Base-by-base conservation (phyloP, 2,113 vertebrate genomes). In the Rutilus rutilus region DNA sequence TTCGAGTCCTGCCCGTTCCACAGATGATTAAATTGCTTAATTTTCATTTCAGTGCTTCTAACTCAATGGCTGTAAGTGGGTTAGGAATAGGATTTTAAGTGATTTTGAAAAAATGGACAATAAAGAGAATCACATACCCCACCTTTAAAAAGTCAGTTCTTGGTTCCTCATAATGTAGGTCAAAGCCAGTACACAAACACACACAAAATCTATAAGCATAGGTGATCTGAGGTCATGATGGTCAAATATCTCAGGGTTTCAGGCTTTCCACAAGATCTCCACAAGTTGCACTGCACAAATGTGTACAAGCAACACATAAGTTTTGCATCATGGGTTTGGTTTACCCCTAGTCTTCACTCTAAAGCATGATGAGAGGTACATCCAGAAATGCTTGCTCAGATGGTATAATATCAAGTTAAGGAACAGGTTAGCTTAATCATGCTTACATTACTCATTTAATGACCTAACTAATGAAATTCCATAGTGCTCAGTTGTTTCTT, bases 311-410 rank as follows among this genome's bases (percentile, higher is more conserved):
- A 57, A 27, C 50, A 77, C 27, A 76, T 30, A 8, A 12, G 3
- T 52, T 71, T 81, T 89, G 59, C 80, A 89, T 89, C 88, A 89
- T 84, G 84, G 88, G 76, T 82, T 87, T 69, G 39, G 50, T 52
- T 87, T 39, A 78, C 62, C 27, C 77, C 36, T 57, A 60, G 27
- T 42, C 73, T 30, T 21, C 86, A 50, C 30, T 7, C 77, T 14
- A n/a, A 17, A 30, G 2, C 30, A 23, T 73, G 33, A 42, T 77
- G 25, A 54, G 30, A 21, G 6, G 8, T 82, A 65, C 74, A 25
- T 17, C 65, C 62, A 69, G 30, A 33, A 57, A 6, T 14, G 7
- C 9, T 50, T 47, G 3, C 15, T 54, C 83, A 42, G 6, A 45
- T 23, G 1, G 5, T 19, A 9, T 79, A 69, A 59, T 21, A 67